Evolutionary conservation across 2,888 invertebrate genomes (phyloP).

Genomic region (Anoncus sp.): DNA sequence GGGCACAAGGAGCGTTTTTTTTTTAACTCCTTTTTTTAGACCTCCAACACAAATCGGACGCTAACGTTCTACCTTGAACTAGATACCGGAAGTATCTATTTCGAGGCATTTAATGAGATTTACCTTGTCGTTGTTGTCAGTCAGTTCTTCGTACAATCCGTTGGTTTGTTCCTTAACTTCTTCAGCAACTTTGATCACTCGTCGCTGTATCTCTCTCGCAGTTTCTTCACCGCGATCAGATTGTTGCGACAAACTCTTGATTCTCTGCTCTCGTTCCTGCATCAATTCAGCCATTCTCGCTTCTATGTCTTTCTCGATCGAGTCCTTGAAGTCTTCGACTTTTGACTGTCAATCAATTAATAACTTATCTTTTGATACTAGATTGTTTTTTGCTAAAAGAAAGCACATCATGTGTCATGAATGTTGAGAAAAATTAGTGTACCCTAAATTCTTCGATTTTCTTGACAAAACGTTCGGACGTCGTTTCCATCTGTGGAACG

Average conservation of each 20-base stretch:
- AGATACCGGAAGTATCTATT: not conserved
- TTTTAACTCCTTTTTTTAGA: too few species aligned
- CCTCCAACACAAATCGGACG: too few species aligned
- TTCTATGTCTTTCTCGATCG: conserved; percentile 84
- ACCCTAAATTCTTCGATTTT: conserved; percentile 86
- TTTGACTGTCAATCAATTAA: conserved; percentile 81
- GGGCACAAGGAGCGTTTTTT: too few species aligned
- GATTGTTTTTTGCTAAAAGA: not conserved
- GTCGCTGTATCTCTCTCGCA: conserved; percentile 83
- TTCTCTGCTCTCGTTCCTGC: conserved; percentile 82
- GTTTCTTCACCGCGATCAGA: conserved; percentile 83
- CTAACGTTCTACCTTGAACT: too few species aligned
- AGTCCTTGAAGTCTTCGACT: conserved; percentile 84
- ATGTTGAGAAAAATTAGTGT: conserved; percentile 46
- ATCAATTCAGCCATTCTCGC: conserved; percentile 84
- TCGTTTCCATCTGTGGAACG: conserved; percentile 85
- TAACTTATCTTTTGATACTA: not conserved
- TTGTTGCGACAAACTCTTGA: conserved; percentile 83
- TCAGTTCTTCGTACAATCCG: conserved; percentile 73
- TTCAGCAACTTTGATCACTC: conserved; percentile 83
- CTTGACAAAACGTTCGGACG: conserved; percentile 84
- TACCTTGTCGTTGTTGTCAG: conserved; percentile 84
- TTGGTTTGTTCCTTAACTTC: conserved; percentile 83
- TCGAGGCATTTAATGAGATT: too few species aligned
- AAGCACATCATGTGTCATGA: not conserved